Conservation (phyloP, 2,797 vertebrate genomes). For the Lagocephalus sceleratus region DNA sequence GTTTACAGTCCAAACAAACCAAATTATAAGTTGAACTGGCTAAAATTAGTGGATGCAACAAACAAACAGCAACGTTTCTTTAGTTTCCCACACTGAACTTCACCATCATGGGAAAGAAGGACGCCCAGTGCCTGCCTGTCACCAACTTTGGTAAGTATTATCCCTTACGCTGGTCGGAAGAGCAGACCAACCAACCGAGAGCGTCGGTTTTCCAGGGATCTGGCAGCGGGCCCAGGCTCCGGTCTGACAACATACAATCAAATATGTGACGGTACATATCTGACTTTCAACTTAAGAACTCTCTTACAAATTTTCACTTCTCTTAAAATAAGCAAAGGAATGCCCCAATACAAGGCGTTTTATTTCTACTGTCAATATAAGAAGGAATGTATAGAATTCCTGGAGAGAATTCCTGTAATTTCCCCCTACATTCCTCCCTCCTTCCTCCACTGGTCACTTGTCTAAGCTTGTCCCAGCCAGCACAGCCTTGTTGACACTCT, state of each 20-base stretch:
- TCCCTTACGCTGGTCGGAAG: background rate
- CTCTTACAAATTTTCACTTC: background rate
- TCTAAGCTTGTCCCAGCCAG: slow-evolving; percentile 67
- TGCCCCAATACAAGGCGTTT: slow-evolving; percentile 4
- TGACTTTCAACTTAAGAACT: background rate
- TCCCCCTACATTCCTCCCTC: slow-evolving; percentile 61
- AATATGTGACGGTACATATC: too few species aligned
- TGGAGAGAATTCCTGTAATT: slow-evolving; percentile 69
- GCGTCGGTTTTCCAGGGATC: too few species aligned
- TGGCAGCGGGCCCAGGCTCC: too few species aligned
- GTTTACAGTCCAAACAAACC: too few species aligned
- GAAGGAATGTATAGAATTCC: slow-evolving; percentile 40
- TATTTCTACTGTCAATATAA: slow-evolving; percentile 46
- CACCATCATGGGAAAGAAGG: slow-evolving; percentile 25
- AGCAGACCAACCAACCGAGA: background rate
- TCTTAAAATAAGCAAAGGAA: background rate
- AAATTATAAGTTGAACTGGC: background rate
- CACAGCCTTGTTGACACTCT: slow-evolving; percentile 62
- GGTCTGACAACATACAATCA: too few species aligned
- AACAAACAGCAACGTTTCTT: background rate
- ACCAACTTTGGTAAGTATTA: background rate
- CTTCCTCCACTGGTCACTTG: slow-evolving; percentile 64
- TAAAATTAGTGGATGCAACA: slow-evolving; percentile 1
- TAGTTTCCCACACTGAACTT: slow-evolving; percentile 35
- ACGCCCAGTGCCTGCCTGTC: slow-evolving; percentile 32